Base-by-base conservation (phyloP, 2,113 vertebrate species). In the Scomber japonicus region DNA sequence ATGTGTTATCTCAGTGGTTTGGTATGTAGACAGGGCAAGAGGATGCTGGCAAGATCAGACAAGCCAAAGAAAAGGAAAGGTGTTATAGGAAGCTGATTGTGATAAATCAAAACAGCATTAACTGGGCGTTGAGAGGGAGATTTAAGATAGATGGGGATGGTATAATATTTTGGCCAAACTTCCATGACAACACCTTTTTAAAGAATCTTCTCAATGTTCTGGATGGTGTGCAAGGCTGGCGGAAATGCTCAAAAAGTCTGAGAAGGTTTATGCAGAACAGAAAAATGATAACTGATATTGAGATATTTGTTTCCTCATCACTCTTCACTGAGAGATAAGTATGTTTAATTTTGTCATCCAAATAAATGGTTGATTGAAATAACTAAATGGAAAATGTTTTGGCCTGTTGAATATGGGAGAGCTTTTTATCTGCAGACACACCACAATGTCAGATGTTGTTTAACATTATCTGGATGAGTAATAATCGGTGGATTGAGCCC, bases 41-140 rank as follows among this genome's bases (percentile, higher is more conserved):
- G 75, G 78, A 86, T 81, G 44, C 77, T 81, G 84, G 84, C 91
- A 91, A 84, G 88, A 93, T 88, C 82, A 91, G 91, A 90, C 92
- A 92, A 86, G 91, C 71, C 75, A 44, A 87, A 71, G 76, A 80
- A 88, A 82, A 87, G 69, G 30, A 77, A 82, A 89, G 82, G 85
- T 92, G 89, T 89, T 31, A 49, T 64, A 82, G 78, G 77, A 87
- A 91, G 75, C 79, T 67, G 13, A 71, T 53, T 13, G 53, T 77
- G 76, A 83, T 85, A 45, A 91, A 85, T 87, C 69, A 81, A 86
- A 84, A 88, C 49, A 40, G 44, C 54, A 40, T 80, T 85, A 87
- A 81, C 35, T 80, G 64, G 59, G 75, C 66, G 83, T 57, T 72
- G 73, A 83, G 67, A 55, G 56, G 50, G 54, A 79, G 85, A 87